A percentile compares a stretch with the other conserved stretches of the same genome.
These are phyloP conservation scores for Diachasma alloeum DNA, from an alignment of 1,140 invertebrate species.

Conservation along the genomic window DNA sequence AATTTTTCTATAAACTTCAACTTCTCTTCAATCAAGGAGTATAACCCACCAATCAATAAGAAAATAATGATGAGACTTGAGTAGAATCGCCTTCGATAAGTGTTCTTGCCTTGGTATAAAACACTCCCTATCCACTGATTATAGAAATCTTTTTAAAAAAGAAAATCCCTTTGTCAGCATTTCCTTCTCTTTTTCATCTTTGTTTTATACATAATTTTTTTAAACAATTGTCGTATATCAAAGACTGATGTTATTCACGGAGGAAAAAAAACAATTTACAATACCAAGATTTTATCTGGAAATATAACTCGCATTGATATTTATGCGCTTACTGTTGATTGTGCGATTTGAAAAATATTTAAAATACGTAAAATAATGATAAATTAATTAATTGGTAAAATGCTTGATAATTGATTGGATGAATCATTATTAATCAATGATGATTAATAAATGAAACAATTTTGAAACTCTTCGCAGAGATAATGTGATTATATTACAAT, in stretches of 20 bases:
- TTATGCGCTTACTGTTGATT: not conserved
- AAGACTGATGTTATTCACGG: slow-evolving; percentile 54
- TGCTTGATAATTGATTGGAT: not conserved
- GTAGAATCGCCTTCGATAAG: slow-evolving; percentile 35
- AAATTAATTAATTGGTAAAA: not conserved
- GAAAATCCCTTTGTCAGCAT: not conserved
- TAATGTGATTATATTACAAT: slow-evolving; percentile 47
- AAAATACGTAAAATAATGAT: not conserved
- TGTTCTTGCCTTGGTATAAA: slow-evolving; percentile 6
- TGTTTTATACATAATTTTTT: slow-evolving; percentile 38
- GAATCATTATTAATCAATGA: not conserved
- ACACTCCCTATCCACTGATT: not conserved
- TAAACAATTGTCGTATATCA: slow-evolving; percentile 40
- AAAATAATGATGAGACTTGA: slow-evolving; percentile 13
- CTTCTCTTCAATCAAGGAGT: not conserved
- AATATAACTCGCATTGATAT: slow-evolving; percentile 5
- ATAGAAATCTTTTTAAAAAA: not conserved
- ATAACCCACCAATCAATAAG: not conserved
- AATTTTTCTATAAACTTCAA: not conserved
- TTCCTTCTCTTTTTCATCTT: slow-evolving; percentile 14
- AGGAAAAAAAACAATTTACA: slow-evolving; percentile 29
- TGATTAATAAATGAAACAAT: not conserved
- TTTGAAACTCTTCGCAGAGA: slow-evolving; percentile 29
- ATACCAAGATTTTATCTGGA: not conserved
- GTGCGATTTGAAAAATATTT: not conserved